A percentile compares a stretch with the other conserved stretches of the same genome.
phyloP scores from a whole-genome alignment of 2,888 invertebrate genomes.

The Cheilosia impressa region DNA sequence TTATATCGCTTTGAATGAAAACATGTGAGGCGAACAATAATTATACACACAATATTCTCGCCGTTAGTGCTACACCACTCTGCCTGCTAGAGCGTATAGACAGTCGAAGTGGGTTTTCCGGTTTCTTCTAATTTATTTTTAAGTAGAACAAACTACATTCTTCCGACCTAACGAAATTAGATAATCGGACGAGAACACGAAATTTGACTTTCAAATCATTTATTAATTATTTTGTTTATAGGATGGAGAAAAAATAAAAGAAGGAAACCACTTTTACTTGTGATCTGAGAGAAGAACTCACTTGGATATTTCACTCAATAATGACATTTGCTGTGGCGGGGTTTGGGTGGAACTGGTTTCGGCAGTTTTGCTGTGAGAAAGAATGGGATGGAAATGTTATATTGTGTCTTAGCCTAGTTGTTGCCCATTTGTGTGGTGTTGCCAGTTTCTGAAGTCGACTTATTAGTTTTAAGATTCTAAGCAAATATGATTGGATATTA shows the following conservation, averaged over 20 bases:
- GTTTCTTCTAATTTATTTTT: slow-evolving; percentile 14
- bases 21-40: not conserved
- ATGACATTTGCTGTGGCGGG: not conserved
- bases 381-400: not conserved
- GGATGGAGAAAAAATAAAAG: not conserved
- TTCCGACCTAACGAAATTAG: slow-evolving; percentile 21
- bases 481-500: not conserved
- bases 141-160: slow-evolving; percentile 21
- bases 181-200: slow-evolving; percentile 4
- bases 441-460: not conserved
- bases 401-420: not conserved
- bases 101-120: too few relatives aligned
- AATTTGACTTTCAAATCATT: not conserved
- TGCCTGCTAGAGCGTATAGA: too few relatives aligned
- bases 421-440: slow-evolving; percentile 1
- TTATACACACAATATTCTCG: not conserved
- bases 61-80: not conserved
- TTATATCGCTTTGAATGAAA: not conserved
- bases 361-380: not conserved
- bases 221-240: slow-evolving; percentile 22
- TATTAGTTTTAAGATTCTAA: not conserved
- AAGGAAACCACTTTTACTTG: not conserved
- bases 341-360: not conserved
- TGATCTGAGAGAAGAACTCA: not conserved
- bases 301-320: slow-evolving; percentile 12